A percentile compares a stretch with the other conserved stretches of the same genome.
Evolutionary conservation across 2,888 invertebrate species (phyloP).

Genomic region (Hypomecis punctinalis): DNA sequence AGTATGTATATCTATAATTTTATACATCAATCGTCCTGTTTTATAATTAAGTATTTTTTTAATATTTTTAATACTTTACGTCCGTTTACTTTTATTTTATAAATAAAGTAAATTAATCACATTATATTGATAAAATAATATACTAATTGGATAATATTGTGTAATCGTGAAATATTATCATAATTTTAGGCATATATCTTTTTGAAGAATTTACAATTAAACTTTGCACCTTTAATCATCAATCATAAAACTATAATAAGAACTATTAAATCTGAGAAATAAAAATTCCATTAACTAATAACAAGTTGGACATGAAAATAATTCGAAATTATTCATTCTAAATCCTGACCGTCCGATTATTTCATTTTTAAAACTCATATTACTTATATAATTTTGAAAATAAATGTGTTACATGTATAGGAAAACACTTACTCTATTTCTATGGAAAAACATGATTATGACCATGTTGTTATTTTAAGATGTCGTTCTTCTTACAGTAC

Average conservation of each 20-base stretch:
- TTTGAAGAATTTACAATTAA: slow-evolving; percentile 72
- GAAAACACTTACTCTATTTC: too few relatives aligned
- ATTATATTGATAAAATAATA: slow-evolving; percentile 4
- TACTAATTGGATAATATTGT: slow-evolving; percentile 11
- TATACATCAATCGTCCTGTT: background rate
- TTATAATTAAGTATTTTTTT: background rate
- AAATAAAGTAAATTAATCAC: background rate
- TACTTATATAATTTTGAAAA: too few relatives aligned
- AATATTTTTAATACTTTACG: background rate
- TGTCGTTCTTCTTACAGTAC: slow-evolving; percentile 29
- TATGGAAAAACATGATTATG: slow-evolving; percentile 48
- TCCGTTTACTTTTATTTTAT: background rate
- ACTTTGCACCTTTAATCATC: slow-evolving; percentile 35
- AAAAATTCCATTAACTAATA: slow-evolving; percentile 37
- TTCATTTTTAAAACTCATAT: slow-evolving; percentile 32
- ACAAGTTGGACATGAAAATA: slow-evolving; percentile 21
- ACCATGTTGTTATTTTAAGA: slow-evolving; percentile 46
- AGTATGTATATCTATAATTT: background rate
- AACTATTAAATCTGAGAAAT: slow-evolving; percentile 40
- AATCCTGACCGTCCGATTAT: slow-evolving; percentile 64
- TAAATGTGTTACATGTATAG: too few relatives aligned
- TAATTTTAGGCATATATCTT: slow-evolving; percentile 65
- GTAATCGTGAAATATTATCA: slow-evolving; percentile 44
- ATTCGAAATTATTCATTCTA: slow-evolving; percentile 44
- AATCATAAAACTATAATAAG: slow-evolving; percentile 41